Percentiles rank a stretch among this genome's conserved stretches.
Conservation (phyloP, 2,113 vertebrate species). For the Pseudorasbora parva region DNA sequence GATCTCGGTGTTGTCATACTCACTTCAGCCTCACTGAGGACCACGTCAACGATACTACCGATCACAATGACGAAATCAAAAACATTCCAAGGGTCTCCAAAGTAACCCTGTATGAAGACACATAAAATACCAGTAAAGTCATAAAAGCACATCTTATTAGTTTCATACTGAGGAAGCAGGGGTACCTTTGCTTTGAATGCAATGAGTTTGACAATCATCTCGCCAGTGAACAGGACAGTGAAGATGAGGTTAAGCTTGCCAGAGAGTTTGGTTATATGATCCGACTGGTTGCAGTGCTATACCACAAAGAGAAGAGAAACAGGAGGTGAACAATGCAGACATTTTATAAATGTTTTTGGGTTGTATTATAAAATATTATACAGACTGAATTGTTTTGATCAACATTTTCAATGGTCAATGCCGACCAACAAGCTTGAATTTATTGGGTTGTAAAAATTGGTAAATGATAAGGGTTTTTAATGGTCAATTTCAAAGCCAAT, state of each 20-base stretch:
- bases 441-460: neutral
- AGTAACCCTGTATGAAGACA: conserved; percentile 85
- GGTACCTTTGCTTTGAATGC: conserved; percentile 93
- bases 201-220: conserved; percentile 96
- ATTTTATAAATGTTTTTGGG: neutral
- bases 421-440: neutral
- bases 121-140: neutral
- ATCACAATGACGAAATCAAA: conserved; percentile 98
- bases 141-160: neutral
- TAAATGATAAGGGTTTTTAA: neutral
- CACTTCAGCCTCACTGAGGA: conserved; percentile 95
- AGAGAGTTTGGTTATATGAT: conserved; percentile 89
- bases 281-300: conserved; percentile 94
- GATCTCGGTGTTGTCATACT: conserved; percentile 67
- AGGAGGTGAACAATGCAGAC: neutral
- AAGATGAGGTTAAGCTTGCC: conserved; percentile 93
- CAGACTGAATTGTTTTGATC: neutral
- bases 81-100: conserved; percentile 99
- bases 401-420: too few relatives aligned
- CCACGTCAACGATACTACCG: conserved; percentile 95
- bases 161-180: neutral
- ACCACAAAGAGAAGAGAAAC: conserved; percentile 6
- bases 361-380: neutral
- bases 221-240: conserved; percentile 93
- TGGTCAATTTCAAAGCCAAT: neutral